A percentile compares a stretch with the other conserved stretches of the same genome.
These are phyloP conservation scores for Meloe dianella DNA, from an alignment of 2,888 invertebrate species.

Conservation along the genomic window DNA sequence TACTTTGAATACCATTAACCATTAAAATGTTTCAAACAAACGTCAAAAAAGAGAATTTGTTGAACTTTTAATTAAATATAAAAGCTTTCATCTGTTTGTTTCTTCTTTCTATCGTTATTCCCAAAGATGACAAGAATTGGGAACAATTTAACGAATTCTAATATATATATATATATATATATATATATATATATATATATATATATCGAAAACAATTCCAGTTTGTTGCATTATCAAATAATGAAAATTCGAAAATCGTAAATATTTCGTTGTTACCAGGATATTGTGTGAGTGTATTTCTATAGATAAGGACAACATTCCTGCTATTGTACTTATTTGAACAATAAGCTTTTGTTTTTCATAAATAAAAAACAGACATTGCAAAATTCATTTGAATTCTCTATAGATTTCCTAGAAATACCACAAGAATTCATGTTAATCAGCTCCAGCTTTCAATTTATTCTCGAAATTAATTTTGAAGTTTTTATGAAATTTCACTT, in stretches of 20 bases:
- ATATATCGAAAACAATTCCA: not conserved
- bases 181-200: too few relatives aligned
- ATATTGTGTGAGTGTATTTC: not conserved
- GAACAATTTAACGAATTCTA: too few relatives aligned
- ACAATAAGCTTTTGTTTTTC: not conserved
- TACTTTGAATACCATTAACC: too few relatives aligned
- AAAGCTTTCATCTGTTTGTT: too few relatives aligned
- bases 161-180: not conserved
- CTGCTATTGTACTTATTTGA: not conserved
- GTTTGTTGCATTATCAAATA: not conserved
- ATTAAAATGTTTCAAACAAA: too few relatives aligned
- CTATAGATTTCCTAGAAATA: not conserved
- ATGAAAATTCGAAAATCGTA: not conserved
- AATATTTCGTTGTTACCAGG: not conserved
- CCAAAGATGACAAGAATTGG: too few relatives aligned
- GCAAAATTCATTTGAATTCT: not conserved
- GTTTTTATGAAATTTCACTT: not conserved
- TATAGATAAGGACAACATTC: not conserved
- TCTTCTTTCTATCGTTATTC: too few relatives aligned
- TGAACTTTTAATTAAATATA: too few relatives aligned
- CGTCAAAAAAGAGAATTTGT: too few relatives aligned
- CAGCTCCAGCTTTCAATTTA: not conserved
- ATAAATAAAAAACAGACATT: not conserved
- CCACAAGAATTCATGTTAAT: not conserved
- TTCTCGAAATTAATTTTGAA: not conserved